Base-by-base conservation (phyloP, 92 coral and sea anemone species). In the Montipora capitata region DNA sequence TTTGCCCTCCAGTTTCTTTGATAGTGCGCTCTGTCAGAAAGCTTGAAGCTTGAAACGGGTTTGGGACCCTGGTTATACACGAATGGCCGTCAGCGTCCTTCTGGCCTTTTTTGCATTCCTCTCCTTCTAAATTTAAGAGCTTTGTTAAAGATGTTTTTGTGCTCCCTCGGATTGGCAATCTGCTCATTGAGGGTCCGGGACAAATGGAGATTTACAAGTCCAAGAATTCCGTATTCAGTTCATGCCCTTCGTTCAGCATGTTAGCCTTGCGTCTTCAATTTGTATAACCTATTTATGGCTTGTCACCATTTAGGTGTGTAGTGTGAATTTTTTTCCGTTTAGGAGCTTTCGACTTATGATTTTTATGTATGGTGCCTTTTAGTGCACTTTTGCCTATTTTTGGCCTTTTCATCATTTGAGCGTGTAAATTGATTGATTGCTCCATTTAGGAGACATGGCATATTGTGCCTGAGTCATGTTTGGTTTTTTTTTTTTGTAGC, bases 1-100 rank as follows among this genome's bases (percentile, higher is more conserved):
- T 93, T 41, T 90, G 94, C 71, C 96, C 96, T 41, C 92, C 94
- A 4, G 84, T 91, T 40, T 10, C 68, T 57, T 51, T 83, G 35
- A 68, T 90, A 35, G 84, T 71, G 7, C 58, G 43, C 10, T 42
- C 85, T 8, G 56, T n/a, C n/a, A 91, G 13, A 68, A 73, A 72
- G 87, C 80, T 70, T 40, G 7, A 35, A 67, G 57, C 85, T 27
- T 84, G 89, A 41, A 13, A 16, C 10, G 80, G 74, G 41, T 27
- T 18, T 43, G 85, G 90, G 15, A 84, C 93, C 7, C 67, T 89
- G 75, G 84, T 89, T 42, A 72, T 89, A 12, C 86, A 86, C 16
- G 15, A 82, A 48, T 82, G 88, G 92, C 83, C 52, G 17, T 82
- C 84, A 38, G 17, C 67, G 41, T 64, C 63, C 41, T 79, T 42